phyloP scores from a whole-genome alignment of 2,888 invertebrate species.

The Tiliacea citrago region DNA sequence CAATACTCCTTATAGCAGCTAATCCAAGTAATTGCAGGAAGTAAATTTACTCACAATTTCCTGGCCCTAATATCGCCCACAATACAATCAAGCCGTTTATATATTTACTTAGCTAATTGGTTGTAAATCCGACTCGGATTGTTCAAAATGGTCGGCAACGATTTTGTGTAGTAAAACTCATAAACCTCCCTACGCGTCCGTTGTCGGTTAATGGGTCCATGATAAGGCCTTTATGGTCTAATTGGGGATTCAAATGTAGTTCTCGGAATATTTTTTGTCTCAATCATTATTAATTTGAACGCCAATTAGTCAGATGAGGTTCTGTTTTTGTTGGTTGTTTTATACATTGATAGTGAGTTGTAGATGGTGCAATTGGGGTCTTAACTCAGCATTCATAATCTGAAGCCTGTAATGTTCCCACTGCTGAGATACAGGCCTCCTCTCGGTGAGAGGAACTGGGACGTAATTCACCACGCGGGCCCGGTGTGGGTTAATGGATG shows the following conservation, averaged over 20 bases:
- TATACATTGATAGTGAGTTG: conserved; percentile 21
- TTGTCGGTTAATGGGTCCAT: conserved; percentile 86
- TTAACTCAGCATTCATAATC: background rate
- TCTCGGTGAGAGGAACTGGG: too few species aligned
- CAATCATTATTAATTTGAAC: conserved; percentile 87
- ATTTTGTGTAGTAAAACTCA: conserved; percentile 89
- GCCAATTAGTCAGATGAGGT: conserved; percentile 80
- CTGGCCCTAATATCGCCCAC: conserved; percentile 74
- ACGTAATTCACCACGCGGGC: too few species aligned
- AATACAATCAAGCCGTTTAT: conserved; percentile 78
- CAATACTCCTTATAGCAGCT: conserved; percentile 2
- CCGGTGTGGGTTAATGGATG: too few species aligned
- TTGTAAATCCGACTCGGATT: conserved; percentile 86
- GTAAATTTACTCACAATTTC: conserved; percentile 52
- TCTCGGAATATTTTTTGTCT: conserved; percentile 79
- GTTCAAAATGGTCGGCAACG: conserved; percentile 86
- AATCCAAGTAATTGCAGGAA: conserved; percentile 22
- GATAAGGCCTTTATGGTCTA: conserved; percentile 88
- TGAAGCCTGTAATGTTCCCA: too few species aligned
- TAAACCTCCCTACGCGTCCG: conserved; percentile 88
- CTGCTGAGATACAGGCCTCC: too few species aligned
- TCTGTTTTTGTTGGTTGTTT: conserved; percentile 56
- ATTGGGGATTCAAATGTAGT: conserved; percentile 82
- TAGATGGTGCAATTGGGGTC: background rate
- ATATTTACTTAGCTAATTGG: conserved; percentile 87